Conservation (phyloP, 2,113 vertebrate species). For the Labrus mixtus region DNA sequence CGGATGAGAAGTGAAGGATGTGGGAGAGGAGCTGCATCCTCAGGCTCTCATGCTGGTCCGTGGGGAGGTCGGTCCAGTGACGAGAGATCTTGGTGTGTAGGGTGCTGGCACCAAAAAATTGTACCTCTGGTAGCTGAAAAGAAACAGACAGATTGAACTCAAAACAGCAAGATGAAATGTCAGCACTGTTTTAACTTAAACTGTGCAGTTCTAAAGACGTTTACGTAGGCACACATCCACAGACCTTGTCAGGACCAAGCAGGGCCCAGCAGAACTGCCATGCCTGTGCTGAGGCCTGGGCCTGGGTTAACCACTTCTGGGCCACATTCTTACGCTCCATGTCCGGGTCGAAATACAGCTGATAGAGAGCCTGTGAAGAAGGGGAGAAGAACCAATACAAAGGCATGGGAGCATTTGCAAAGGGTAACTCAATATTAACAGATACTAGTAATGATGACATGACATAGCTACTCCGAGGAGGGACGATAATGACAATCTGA, state of each 20-base stretch:
- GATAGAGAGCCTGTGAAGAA: constrained; percentile 92
- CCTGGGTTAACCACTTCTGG: constrained; percentile 98
- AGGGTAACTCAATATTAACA: background rate
- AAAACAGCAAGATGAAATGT: background rate
- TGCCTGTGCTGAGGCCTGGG: constrained; percentile 93
- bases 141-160: background rate
- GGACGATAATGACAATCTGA: background rate
- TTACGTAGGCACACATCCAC: background rate
- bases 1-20: constrained; percentile 90
- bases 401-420: background rate
- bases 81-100: constrained; percentile 96
- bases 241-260: constrained; percentile 89
- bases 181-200: too few species aligned
- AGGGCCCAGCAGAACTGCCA: constrained; percentile 99
- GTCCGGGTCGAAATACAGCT: constrained; percentile 98
- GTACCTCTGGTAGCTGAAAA: constrained; percentile 92
- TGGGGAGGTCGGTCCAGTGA: constrained; percentile 92
- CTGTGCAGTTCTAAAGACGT: background rate
- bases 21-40: constrained; percentile 93
- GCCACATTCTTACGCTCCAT: constrained; percentile 95
- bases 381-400: background rate
- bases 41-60: constrained; percentile 91
- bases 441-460: too few species aligned
- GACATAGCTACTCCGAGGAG: background rate
- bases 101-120: constrained; percentile 97